Evolutionary conservation across 2,888 invertebrate genomes (phyloP), one percentile per base, ranked within the genome.

Genomic region (Pyrocoelia pectoralis): DNA sequence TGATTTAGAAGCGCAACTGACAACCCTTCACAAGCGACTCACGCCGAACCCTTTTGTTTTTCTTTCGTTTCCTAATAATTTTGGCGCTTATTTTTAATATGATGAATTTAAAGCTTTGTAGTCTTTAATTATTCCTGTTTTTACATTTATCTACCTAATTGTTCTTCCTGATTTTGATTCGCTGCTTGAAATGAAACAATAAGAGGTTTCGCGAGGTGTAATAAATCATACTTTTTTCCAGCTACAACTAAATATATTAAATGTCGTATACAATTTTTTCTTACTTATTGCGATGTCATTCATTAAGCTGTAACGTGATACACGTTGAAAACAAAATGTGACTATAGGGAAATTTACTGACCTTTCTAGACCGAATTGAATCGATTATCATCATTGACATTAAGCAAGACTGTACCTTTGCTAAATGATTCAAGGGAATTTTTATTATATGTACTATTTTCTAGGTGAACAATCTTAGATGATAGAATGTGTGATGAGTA

Each of bases 101-200:
- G 80, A 81, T 81, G 80, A 81, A 81, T 81, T 80, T 75, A 74
- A 77, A 78, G 81, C 81, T 80, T 81, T 81, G 81, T 81, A 80
- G 75, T 76, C 78, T 78, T 80, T 80, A 81, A 81, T 80, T 81
- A 80, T 81, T 80, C 80, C 77, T 77, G 77, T 80, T 76, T 80
- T 80, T 80, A 80, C 81, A 80, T 80, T 81, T 80, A 81, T 81
- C 80, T 79, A 80, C 80, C 80, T 81, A 81, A 81, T 81, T 80
- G 80, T 81, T 77, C 79, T 80, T 78, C 77, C 79, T 77, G 80
- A 77, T 78, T 77, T 58, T 52, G 66, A 74, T 69, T 70, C 70
- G 71, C 66, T 65, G 65, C 53, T 48, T 29, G 58, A 49, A 54
- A 60, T 72, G 73, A 79, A 77, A 80, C 79, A 76, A 75, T 72